Evolutionary conservation across 2,888 invertebrate species (phyloP), one percentile per base, ranked within the genome.

Genomic region (Tanytarsus gracilentus): DNA sequence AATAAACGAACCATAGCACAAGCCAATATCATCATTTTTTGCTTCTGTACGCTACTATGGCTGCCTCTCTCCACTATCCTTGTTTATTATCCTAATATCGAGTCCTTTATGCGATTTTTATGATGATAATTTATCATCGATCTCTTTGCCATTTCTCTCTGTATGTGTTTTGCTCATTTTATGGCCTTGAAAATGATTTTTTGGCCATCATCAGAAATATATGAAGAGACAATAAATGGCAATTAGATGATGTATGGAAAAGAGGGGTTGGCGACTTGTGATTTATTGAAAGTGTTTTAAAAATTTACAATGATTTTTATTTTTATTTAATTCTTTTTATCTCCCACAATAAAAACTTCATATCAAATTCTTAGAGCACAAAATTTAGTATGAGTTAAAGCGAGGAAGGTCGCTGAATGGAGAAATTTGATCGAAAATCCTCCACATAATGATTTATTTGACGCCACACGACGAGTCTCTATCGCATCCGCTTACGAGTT

Each of bases 381-480:
- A n/a, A n/a, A n/a, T n/a, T n/a, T n/a, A 33, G 33, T 2, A 33
- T 33, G 9, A n/a, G 9, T 33, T 33, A 33, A 33, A 33, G 3
- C 3, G n/a, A 33, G 33, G n/a, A 33, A 33, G 6, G 6, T 11
- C 11, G 33, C 6, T 29, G 33, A 33, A n/a, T 11, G 6, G 21
- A 44, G 21, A 44, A 44, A 23, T 16, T 23, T 44, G 44, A n/a
- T n/a, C n/a, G n/a, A n/a, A n/a, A n/a, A n/a, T n/a, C n/a, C n/a
- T n/a, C n/a, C n/a, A n/a, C n/a, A n/a, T 44, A 44, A 44, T 44
- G 44, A 44, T 44, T 44, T 44, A 44, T 44, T 44, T 44, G 44
- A 44, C 44, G 44, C 44, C 44, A 44, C 23, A 18, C 21, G 11
- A 44, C 23, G 6, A 23, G 18, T 44, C 44, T 44, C 11, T 18